Base-by-base conservation (phyloP, 2,113 vertebrate species). In the Benitochromis conjunctus region DNA sequence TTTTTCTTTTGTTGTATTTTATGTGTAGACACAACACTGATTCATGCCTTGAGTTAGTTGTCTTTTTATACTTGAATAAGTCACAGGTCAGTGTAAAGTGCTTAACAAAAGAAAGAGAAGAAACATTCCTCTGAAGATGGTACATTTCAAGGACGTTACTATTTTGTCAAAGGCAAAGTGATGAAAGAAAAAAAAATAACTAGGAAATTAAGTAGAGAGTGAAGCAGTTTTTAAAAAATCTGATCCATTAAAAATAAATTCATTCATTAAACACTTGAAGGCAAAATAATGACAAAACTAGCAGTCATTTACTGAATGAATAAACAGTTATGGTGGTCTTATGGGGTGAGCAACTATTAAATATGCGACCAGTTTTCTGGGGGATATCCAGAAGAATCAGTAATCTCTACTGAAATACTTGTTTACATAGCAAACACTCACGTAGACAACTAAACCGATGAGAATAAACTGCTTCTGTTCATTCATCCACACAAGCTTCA, bases 361-460 rank as follows among this genome's bases (percentile, higher is more conserved):
- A 53, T 43, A 26, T 38, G 34, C 80, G 80, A 38, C 12, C 16
- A 43, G 29, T 85, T 34, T n/a, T 41, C 5, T 41, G 9, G 7
- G 6, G 11, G n/a, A 84, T 38, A 57, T 11, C 7, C 14, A 18
- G 3, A 8, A 14, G 14, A 7, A 31, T 94, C 79, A 96, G 90
- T 97, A 96, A 76, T 93, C 34, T 82, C 84, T 92, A 4, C 91
- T n/a, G 77, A 96, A 97, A 87, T 95, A 87, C 26, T 90, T 79
- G 83, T 96, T 96, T 51, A 97, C 92, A 78, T 95, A 96, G 26
- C 41, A 36, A n/a, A 93, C 82, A 3, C 90, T 78, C 41, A 97
- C n/a, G 53, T 78, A 93, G 53, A 96, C 54, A 1, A 81, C 62
- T 83, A 97, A 92, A 66, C 84, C 83, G 29, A 95, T 60, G 2